phyloP scores from a whole-genome alignment of 2,888 invertebrate genomes.

The Hypercompe scribonia region DNA sequence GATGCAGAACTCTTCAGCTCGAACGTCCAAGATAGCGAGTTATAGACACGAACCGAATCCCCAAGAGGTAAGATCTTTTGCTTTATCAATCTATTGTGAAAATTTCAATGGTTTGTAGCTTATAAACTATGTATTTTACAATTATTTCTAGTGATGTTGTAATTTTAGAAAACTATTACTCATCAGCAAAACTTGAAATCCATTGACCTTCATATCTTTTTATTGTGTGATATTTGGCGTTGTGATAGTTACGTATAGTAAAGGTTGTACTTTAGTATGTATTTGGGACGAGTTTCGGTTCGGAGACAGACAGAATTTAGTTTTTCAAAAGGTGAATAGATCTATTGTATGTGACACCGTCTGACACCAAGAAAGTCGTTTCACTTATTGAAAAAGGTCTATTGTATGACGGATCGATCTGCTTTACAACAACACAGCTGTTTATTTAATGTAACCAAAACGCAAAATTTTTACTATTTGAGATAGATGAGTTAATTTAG shows the following conservation, averaged over 20 bases:
- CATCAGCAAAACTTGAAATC: background rate
- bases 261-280: background rate
- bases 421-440: background rate
- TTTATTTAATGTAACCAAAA: background rate
- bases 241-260: background rate
- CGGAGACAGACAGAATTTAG: background rate
- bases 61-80: slow-evolving; percentile 64
- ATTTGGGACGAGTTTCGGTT: background rate
- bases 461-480: background rate
- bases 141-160: background rate
- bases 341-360: too few species aligned
- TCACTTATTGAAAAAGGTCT: background rate
- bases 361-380: background rate
- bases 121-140: background rate
- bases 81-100: background rate
- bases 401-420: too few species aligned
- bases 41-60: slow-evolving; percentile 57
- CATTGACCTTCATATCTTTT: background rate
- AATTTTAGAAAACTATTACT: background rate
- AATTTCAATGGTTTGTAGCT: background rate
- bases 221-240: background rate
- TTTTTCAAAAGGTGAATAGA: background rate
- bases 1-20: slow-evolving; percentile 10
- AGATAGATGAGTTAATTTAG: background rate
- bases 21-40: slow-evolving; percentile 33